A percentile compares a stretch with the other conserved stretches of the same genome.
Evolutionary conservation across 30 jellyfish, hydroid and myxozoan genomes (phyloP).

Genomic region (Hydractinia symbiolongicarpus): DNA sequence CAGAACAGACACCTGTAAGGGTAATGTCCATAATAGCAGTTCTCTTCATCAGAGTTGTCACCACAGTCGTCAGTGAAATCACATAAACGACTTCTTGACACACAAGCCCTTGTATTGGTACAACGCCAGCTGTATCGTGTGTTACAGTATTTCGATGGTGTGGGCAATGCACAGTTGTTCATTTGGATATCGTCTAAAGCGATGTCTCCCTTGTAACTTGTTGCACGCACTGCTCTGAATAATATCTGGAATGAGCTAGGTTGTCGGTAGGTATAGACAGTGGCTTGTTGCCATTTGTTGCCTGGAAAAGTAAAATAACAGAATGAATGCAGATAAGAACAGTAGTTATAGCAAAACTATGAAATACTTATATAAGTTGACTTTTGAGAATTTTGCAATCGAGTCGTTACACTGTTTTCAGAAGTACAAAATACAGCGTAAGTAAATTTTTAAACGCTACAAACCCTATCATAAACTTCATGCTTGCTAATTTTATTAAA

Average conservation of each 20-base stretch:
- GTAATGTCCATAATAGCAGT: constrained; percentile 55
- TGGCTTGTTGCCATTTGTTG: constrained; percentile 75
- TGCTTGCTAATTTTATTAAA: background rate
- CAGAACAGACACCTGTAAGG: constrained; percentile 57
- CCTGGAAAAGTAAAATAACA: constrained; percentile 33
- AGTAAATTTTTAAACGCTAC: background rate
- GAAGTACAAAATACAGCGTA: no score
- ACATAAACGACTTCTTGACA: constrained; percentile 47
- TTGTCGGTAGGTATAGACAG: constrained; percentile 75
- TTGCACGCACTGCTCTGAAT: constrained; percentile 79
- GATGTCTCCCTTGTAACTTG: constrained; percentile 83
- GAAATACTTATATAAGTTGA: no score
- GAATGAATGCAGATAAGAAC: background rate
- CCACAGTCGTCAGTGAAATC: constrained; percentile 98
- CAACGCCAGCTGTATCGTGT: constrained; percentile 58
- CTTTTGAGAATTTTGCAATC: no score
- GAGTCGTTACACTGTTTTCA: no score
- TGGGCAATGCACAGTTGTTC: constrained; percentile 75
- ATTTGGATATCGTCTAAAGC: constrained; percentile 89
- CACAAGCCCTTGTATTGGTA: constrained; percentile 67
- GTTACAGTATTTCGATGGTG: constrained; percentile 62
- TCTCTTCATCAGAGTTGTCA: constrained; percentile 80
- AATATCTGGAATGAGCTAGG: constrained; percentile 56
- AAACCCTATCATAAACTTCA: background rate
- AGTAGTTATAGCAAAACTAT: no score